Evolutionary conservation across 2,113 vertebrate species (phyloP).

Genomic region (Sapajus apella): DNA sequence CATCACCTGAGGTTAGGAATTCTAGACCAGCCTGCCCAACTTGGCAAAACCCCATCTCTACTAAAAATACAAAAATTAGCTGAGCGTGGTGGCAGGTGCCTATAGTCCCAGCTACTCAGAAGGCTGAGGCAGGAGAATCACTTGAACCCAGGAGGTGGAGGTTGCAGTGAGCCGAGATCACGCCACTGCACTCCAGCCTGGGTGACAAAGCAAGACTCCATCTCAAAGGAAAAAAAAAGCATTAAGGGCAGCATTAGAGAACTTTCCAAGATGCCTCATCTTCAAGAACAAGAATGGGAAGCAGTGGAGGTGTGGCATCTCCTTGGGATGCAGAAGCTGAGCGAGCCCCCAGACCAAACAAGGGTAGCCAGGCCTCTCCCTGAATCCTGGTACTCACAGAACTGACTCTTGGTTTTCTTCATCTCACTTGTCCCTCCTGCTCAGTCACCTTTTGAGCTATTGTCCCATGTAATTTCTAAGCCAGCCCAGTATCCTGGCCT

Average conservation of each 20-base stretch:
- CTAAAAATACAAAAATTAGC: no score
- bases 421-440: background rate
- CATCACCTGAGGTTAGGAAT: no score
- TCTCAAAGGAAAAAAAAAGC: no score
- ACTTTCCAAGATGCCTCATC: background rate
- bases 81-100: no score
- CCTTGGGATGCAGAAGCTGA: background rate
- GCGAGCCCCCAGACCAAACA: background rate
- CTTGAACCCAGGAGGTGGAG: no score
- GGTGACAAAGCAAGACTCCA: no score
- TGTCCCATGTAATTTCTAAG: background rate
- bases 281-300: background rate
- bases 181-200: no score
- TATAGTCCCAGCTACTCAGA: no score
- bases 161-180: no score
- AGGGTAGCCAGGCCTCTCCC: background rate
- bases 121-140: no score
- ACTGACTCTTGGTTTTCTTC: background rate
- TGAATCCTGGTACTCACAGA: background rate
- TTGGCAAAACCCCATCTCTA: no score
- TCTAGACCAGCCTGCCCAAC: no score
- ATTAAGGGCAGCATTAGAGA: background rate
- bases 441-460: background rate
- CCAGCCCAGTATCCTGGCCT: background rate
- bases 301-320: accelerated